These are phyloP conservation scores for Euspilapteryx auroguttella DNA, from an alignment of 2,888 invertebrate species.

Conservation along the genomic window DNA sequence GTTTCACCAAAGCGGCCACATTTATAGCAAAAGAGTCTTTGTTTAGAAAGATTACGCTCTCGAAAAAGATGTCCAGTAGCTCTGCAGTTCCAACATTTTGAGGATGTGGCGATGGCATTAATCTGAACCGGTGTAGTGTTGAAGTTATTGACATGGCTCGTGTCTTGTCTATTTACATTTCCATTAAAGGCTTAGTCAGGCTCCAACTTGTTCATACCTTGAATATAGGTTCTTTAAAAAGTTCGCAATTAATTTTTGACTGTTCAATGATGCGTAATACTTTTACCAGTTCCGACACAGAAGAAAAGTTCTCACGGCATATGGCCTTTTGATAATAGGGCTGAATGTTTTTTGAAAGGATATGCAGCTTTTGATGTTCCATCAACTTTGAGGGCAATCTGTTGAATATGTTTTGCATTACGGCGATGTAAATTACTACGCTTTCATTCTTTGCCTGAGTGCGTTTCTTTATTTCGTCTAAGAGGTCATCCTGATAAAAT, in stretches of 20 bases:
- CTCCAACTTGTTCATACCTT: not conserved
- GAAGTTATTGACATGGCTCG: not conserved
- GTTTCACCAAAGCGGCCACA: conserved; percentile 2
- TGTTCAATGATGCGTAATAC: not conserved
- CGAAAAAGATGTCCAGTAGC: not conserved
- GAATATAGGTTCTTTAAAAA: not conserved
- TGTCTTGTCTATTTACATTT: no score
- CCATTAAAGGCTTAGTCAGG: conserved; percentile 1
- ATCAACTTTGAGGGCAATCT: not conserved
- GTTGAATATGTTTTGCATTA: conserved; percentile 5
- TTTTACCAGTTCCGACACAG: not conserved
- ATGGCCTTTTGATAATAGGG: conserved; percentile 1
- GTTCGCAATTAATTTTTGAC: conserved; percentile 1
- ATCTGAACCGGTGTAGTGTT: no score
- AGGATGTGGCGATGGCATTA: no score
- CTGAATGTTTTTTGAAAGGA: not conserved
- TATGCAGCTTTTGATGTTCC: not conserved
- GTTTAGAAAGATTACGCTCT: not conserved
- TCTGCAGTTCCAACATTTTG: conserved; percentile 1
- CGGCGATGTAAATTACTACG: conserved; percentile 1
- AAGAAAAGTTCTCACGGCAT: not conserved
- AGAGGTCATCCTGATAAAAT: conserved; percentile 3
- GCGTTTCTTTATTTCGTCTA: conserved; percentile 3
- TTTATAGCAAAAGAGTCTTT: conserved; percentile 1
- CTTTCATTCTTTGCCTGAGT: conserved; percentile 2